Percentiles rank a stretch among this genome's conserved stretches.
Evolutionary conservation across 2,797 vertebrate species (phyloP).

Genomic region (Borostomias antarcticus): DNA sequence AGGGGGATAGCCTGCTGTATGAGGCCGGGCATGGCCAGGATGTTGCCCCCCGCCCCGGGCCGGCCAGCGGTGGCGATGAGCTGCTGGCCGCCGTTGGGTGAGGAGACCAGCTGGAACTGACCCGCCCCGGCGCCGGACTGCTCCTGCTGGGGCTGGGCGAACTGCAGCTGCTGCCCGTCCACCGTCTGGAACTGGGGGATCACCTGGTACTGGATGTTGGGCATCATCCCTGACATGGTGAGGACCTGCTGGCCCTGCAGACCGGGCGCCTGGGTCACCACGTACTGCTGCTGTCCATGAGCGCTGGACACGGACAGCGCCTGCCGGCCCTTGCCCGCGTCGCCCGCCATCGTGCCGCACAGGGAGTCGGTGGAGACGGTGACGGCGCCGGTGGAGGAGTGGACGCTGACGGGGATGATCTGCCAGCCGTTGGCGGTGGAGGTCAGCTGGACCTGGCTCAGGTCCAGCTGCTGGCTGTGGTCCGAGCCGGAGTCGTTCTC

Average conservation of each 20-base stretch:
- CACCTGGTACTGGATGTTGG: slow-evolving; percentile 97
- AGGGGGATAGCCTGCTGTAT: slow-evolving; percentile 93
- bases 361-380: slow-evolving; percentile 70
- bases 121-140: slow-evolving; percentile 50
- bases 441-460: slow-evolving; percentile 83
- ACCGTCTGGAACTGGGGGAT: slow-evolving; percentile 97
- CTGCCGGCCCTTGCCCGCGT: slow-evolving; percentile 54
- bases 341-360: slow-evolving; percentile 66
- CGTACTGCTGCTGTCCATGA: slow-evolving; percentile 85
- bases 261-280: slow-evolving; percentile 85
- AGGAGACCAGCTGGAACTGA: slow-evolving; percentile 82
- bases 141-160: slow-evolving; percentile 82
- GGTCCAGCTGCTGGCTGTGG: slow-evolving; percentile 83
- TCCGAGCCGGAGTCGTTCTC: slow-evolving; percentile 79
- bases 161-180: slow-evolving; percentile 92
- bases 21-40: slow-evolving; percentile 81
- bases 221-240: slow-evolving; percentile 87
- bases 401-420: slow-evolving; percentile 81
- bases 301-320: slow-evolving; percentile 55
- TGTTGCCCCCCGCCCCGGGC: slow-evolving; percentile 73
- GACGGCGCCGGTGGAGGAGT: slow-evolving; percentile 70
- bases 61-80: slow-evolving; percentile 80
- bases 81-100: slow-evolving; percentile 83
- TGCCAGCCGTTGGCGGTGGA: slow-evolving; percentile 93
- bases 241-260: slow-evolving; percentile 91